Conservation (phyloP, 2,888 invertebrate genomes). For the Geotrupes spiniger region DNA sequence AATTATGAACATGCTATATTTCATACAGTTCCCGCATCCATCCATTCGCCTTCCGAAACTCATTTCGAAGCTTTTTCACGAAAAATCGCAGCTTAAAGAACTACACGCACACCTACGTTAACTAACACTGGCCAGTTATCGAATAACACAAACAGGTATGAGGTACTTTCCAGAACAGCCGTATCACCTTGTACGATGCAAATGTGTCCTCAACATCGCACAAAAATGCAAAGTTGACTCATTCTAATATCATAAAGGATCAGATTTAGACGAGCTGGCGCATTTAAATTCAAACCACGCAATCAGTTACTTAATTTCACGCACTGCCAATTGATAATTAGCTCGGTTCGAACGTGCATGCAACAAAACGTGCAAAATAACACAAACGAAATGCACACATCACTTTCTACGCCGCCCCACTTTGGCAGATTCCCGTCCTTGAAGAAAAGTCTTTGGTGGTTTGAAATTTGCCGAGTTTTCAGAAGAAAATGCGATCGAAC, state of each 20-base stretch:
- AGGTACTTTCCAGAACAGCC: too few species aligned
- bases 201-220: neutral
- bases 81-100: neutral
- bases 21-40: constrained; percentile 85
- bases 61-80: neutral
- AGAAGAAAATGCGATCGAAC: too few species aligned
- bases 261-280: neutral
- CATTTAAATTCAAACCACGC: neutral
- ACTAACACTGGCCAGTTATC: neutral
- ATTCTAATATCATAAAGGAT: neutral
- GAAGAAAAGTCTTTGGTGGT: too few species aligned
- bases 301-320: constrained; percentile 2
- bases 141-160: too few species aligned
- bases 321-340: neutral
- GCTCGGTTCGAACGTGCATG: too few species aligned
- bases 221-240: constrained; percentile 1
- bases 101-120: neutral
- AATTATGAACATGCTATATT: constrained; percentile 78
- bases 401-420: too few species aligned
- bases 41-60: constrained; percentile 54
- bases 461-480: too few species aligned
- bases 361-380: too few species aligned
- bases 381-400: too few species aligned
- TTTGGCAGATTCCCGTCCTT: too few species aligned
- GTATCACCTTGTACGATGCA: neutral